Evolutionary conservation across 1,140 invertebrate genomes (phyloP), one percentile per base, ranked within the genome.

Genomic region (Caenorhabditis inopinata): DNA sequence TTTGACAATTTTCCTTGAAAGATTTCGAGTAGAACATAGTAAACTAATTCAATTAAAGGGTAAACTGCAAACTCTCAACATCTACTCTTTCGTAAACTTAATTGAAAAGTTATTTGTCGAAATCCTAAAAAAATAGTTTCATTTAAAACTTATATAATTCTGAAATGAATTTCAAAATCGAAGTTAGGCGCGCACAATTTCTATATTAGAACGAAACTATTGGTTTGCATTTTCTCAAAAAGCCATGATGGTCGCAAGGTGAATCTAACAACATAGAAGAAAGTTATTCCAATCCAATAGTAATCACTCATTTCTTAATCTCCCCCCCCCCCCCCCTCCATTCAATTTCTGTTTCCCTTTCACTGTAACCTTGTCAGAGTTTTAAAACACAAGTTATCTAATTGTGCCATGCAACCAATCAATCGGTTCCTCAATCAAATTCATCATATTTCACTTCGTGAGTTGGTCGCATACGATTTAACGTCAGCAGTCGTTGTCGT

Each of bases 371-470:
- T 68, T 68, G 58, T 68, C 58, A 14, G 58, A 38, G 29, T 68
- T 38, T 68, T 38, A 32, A 68, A 42, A 68, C 32, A 32, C 58
- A 68, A 18, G 58, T 68, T 68, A 68, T 68, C 58, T 38, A 21
- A 6, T 18, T 0, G 29, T 27, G 25, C 0, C 23, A 23, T 38
- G 9, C 18, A 38, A 3, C 11, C 9, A 32, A 68, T 3, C n/a
- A 23, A 68, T 68, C 58, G 58, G 58, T 68, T 68, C 58, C 58
- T 29, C 58, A 68, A 68, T 68, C 58, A 68, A 32, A 68, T 68
- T 68, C 58, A 68, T 68, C 58, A 68, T 68, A 68, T 68, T 68
- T 68, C 58, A 68, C 25, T 42, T 38, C 5, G 58, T 38, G 58
- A 68, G 58, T 38, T 68, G 32, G 58, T 68, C 58, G 58, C 58